Percentiles rank a stretch among this genome's conserved stretches.
phyloP scores from a whole-genome alignment of 1,140 invertebrate genomes.

The Cotesia chilonis region DNA sequence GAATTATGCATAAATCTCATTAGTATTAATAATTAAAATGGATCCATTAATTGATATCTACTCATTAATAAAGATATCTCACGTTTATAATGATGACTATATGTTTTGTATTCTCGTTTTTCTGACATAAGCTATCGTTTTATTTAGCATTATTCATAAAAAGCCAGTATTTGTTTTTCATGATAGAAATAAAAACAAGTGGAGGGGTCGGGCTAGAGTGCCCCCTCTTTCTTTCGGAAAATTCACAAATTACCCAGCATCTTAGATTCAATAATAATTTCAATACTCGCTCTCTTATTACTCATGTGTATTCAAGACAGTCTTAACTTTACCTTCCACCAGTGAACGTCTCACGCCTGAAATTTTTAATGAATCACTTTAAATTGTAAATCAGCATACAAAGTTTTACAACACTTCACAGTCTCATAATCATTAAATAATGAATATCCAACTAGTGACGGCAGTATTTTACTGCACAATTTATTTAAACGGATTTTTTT shows the following conservation, averaged over 20 bases:
- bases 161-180: no score
- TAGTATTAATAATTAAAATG: no score
- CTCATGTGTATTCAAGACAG: constrained; percentile 33
- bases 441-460: background rate
- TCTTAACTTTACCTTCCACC: constrained; percentile 45
- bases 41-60: no score
- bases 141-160: no score
- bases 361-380: background rate
- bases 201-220: no score
- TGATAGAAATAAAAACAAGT: no score
- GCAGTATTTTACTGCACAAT: constrained; percentile 12
- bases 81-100: no score
- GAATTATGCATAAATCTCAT: no score
- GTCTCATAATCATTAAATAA: constrained; percentile 16
- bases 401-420: background rate
- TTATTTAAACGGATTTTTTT: constrained; percentile 13
- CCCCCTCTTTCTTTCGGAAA: constrained; percentile 11
- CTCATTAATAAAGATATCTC: no score
- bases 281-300: constrained; percentile 34
- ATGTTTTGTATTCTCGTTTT: no score
- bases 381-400: background rate
- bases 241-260: constrained; percentile 33
- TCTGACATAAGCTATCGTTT: no score
- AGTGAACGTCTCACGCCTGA: constrained; percentile 39
- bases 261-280: constrained; percentile 30